Evolutionary conservation across 2,888 invertebrate genomes (phyloP).

Genomic region (Amiota minor): DNA sequence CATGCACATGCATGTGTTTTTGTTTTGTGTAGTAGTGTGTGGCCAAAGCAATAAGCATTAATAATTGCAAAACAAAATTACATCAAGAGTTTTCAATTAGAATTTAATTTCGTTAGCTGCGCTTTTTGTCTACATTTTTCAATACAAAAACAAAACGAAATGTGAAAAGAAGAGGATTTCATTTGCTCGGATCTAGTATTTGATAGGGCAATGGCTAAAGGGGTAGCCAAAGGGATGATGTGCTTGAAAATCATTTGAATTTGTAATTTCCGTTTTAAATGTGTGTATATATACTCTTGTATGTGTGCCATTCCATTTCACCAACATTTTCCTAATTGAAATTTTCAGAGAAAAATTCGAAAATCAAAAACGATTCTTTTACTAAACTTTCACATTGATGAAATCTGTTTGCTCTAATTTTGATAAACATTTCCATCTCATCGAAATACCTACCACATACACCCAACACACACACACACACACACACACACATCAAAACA

Average conservation of each 20-base stretch:
- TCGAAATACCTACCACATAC: neutral
- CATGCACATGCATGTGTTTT: neutral
- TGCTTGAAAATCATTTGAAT: neutral
- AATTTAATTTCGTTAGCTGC: slow-evolving; percentile 52
- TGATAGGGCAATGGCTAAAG: too few relatives aligned
- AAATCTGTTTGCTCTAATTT: neutral
- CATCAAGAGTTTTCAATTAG: slow-evolving; percentile 61
- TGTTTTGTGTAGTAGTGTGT: slow-evolving; percentile 21
- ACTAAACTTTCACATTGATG: neutral
- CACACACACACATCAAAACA: too few relatives aligned
- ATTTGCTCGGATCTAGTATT: too few relatives aligned
- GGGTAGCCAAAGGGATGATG: too few relatives aligned
- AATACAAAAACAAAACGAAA: too few relatives aligned
- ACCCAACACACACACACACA: neutral
- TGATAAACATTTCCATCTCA: neutral
- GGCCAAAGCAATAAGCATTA: slow-evolving; percentile 19
- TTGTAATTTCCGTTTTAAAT: slow-evolving; percentile 25
- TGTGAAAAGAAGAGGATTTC: too few relatives aligned
- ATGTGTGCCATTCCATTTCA: too few relatives aligned
- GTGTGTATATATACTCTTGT: neutral
- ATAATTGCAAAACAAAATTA: slow-evolving; percentile 43
- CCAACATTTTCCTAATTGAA: too few relatives aligned
- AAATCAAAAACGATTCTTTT: neutral
- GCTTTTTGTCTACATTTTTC: slow-evolving; percentile 23
- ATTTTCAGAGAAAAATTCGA: neutral